Conservation (phyloP, 92 coral and sea anemone species). For the Porites evermanni region DNA sequence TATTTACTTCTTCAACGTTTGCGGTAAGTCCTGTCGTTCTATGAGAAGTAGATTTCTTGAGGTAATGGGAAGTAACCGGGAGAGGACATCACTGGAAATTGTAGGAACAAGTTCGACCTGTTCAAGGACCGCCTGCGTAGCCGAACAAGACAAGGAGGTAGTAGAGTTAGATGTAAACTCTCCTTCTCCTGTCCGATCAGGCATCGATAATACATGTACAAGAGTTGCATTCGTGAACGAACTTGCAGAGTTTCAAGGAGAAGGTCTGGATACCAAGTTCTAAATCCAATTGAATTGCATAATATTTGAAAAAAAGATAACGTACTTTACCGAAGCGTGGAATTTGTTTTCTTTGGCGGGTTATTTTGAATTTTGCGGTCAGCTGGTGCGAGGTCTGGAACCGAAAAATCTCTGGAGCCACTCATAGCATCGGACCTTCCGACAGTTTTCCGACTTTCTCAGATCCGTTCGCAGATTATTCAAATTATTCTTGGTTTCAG, state of each 20-base stretch:
- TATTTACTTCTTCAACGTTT: conserved; percentile 62
- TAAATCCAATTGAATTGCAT: no score
- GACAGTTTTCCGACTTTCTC: no score
- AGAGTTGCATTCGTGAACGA: background rate
- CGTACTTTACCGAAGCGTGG: no score
- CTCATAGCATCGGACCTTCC: no score
- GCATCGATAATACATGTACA: background rate
- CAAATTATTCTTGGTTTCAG: no score
- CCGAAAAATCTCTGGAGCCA: no score
- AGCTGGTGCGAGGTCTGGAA: no score
- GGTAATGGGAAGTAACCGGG: background rate
- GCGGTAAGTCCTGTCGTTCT: conserved; percentile 11
- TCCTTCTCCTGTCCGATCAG: background rate
- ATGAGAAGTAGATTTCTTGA: background rate
- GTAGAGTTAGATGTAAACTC: background rate
- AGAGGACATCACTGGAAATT: background rate
- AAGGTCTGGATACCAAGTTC: background rate
- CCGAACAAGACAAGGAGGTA: background rate
- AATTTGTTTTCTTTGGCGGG: no score
- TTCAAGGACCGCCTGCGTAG: background rate
- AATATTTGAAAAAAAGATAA: no score
- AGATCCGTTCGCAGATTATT: no score
- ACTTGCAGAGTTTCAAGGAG: background rate
- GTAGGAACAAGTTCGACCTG: background rate
- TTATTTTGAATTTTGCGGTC: no score